Evolutionary conservation across 2,113 vertebrate species (phyloP), one percentile per base, ranked within the genome.

Genomic region (Vulpes lagopus): DNA sequence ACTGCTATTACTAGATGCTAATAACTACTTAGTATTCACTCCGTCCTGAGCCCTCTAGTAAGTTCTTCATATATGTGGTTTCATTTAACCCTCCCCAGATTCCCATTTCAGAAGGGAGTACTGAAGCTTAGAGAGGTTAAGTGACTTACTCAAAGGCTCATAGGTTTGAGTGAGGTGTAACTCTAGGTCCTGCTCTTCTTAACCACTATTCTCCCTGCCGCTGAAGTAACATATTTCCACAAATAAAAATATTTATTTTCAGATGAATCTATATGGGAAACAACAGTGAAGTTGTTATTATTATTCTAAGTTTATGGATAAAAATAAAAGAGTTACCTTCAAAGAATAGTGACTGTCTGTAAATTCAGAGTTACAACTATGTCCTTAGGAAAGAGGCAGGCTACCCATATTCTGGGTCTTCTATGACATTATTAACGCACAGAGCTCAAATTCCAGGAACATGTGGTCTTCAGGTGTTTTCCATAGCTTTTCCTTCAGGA

Each of bases 381-480:
- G 11, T 85, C 49, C 79, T 59, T 2, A 60, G 80, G 59, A 82
- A 95, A 87, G 51, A 82, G 64, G 4, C 25, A n/a, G 57, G 25
- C 64, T 32, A 7, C 82, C 73, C 57, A n/a, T 1, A 67, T 53
- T 83, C 60, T 64, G 86, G 51, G 60, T 43, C 91, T 93, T 71
- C 16, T 0, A 22, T 7, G 53, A 35, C 67, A 32, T 69, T 25
- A 55, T 69, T 95, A 74, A 60, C 2, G 22, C 35, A 5, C 57
- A 53, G 93, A 64, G 62, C 95, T 95, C 73, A 64, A 95, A 92
- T 69, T 86, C 78, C 80, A 76, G 82, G 23, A 82, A 97, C 95
- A 97, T 76, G 71, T 91, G 95, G 65, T 71, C 79, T 67, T 98
- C 90, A 96, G 92, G 96, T 97, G 95, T 95, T 96, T 97, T 92